Percentiles rank a stretch among this genome's conserved stretches.
Conservation (phyloP, 2,888 invertebrate genomes). For the Nomada hirtipes region DNA sequence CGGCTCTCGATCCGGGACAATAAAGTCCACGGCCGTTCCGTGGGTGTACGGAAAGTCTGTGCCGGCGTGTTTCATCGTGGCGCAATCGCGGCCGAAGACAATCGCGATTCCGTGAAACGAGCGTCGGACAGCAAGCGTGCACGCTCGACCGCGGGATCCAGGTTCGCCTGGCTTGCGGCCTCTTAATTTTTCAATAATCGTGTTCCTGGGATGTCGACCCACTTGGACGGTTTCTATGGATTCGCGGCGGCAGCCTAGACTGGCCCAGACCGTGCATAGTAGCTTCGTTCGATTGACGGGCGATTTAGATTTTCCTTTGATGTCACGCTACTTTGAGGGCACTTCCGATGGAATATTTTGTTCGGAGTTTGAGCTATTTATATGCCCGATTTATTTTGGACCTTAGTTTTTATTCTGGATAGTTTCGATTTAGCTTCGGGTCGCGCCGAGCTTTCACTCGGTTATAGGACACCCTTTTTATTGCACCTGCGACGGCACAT, state of each 20-base stretch:
- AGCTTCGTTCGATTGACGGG: too few relatives aligned
- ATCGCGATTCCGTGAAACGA: slow-evolving; percentile 58
- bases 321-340: too few relatives aligned
- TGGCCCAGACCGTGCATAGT: neutral
- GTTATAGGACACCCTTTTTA: too few relatives aligned
- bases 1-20: slow-evolving; percentile 71
- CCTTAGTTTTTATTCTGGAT: too few relatives aligned
- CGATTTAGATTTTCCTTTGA: too few relatives aligned
- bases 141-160: slow-evolving; percentile 27
- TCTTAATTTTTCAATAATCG: slow-evolving; percentile 39
- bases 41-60: slow-evolving; percentile 64
- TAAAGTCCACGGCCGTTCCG: slow-evolving; percentile 72
- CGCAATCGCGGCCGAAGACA: slow-evolving; percentile 49
- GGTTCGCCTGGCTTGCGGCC: slow-evolving; percentile 25
- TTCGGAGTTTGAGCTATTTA: too few relatives aligned
- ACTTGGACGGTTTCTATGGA: slow-evolving; percentile 26
- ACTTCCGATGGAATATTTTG: too few relatives aligned
- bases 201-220: slow-evolving; percentile 20
- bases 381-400: too few relatives aligned
- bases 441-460: too few relatives aligned
- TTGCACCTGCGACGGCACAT: too few relatives aligned
- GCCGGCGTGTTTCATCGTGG: slow-evolving; percentile 42
- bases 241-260: neutral
- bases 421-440: too few relatives aligned
- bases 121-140: slow-evolving; percentile 26